phyloP scores from a whole-genome alignment of 2,113 vertebrate genomes.

The Condylura cristata region DNA sequence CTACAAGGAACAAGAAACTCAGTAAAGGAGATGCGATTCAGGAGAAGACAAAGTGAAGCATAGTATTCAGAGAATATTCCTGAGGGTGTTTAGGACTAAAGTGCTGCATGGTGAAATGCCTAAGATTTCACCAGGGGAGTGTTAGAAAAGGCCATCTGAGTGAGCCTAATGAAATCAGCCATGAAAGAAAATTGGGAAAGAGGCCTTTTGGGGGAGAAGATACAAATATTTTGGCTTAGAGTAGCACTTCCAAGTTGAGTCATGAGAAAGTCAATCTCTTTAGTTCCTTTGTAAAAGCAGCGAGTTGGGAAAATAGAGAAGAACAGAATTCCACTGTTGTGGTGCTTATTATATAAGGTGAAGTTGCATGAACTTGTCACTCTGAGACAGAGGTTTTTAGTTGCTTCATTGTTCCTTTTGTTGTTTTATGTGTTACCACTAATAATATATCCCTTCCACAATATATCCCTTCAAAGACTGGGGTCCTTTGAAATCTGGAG shows the following conservation, averaged over 20 bases:
- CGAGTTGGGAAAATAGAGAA: background rate
- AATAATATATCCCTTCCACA: background rate
- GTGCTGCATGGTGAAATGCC: background rate
- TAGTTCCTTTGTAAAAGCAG: background rate
- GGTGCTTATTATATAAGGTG: background rate
- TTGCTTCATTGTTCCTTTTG: background rate
- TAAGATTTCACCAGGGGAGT: background rate
- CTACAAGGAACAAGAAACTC: background rate
- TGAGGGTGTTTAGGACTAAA: background rate
- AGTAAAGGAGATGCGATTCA: background rate
- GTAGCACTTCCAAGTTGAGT: background rate
- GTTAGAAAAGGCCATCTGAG: background rate
- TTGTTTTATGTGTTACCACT: background rate
- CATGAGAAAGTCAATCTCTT: background rate
- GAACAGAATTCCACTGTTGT: background rate
- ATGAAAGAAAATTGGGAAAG: background rate
- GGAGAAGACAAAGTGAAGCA: background rate
- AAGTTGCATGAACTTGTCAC: background rate
- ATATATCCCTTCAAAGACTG: background rate
- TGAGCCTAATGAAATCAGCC: background rate
- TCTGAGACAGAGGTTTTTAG: background rate
- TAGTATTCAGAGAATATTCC: background rate
- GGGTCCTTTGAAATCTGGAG: background rate
- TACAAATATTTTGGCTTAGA: background rate
- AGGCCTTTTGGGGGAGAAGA: background rate